phyloP scores from a whole-genome alignment of 2,113 vertebrate species.

The Tetrao urogallus region DNA sequence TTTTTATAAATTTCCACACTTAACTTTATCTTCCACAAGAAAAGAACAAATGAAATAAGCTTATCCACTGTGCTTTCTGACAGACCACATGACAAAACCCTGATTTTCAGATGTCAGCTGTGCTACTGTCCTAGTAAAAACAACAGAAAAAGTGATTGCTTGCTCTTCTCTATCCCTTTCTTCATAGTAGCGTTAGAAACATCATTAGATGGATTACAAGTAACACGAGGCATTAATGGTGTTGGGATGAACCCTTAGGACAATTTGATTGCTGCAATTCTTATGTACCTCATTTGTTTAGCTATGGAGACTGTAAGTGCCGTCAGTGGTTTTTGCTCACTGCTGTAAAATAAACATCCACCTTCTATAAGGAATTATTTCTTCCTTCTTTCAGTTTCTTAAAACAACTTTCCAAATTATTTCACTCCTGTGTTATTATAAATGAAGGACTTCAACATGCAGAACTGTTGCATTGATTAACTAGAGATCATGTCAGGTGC shows the following conservation, averaged over 20 bases:
- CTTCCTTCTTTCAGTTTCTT: not conserved
- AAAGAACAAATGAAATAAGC: not conserved
- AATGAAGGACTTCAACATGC: not conserved
- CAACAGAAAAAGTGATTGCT: not conserved
- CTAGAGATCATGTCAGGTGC: not conserved
- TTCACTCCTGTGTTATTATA: not conserved
- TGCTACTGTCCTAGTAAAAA: not conserved
- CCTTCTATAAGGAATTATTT: not conserved
- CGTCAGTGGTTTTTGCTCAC: not conserved
- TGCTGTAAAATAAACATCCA: not conserved
- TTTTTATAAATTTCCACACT: not conserved
- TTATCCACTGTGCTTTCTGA: not conserved
- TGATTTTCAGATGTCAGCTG: not conserved
- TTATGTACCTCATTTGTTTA: not conserved
- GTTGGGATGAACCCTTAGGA: not conserved
- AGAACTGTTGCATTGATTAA: not conserved
- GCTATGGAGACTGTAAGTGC: not conserved
- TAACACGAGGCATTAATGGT: not conserved
- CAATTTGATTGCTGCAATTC: not conserved
- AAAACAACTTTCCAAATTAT: not conserved
- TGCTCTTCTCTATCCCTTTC: not conserved
- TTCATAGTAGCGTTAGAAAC: not conserved
- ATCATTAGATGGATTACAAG: not conserved
- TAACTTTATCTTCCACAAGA: not conserved
- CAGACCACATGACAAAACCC: not conserved